Conservation (phyloP, 1,140 invertebrate genomes). For the Hyposmocoma kahamanoa region DNA sequence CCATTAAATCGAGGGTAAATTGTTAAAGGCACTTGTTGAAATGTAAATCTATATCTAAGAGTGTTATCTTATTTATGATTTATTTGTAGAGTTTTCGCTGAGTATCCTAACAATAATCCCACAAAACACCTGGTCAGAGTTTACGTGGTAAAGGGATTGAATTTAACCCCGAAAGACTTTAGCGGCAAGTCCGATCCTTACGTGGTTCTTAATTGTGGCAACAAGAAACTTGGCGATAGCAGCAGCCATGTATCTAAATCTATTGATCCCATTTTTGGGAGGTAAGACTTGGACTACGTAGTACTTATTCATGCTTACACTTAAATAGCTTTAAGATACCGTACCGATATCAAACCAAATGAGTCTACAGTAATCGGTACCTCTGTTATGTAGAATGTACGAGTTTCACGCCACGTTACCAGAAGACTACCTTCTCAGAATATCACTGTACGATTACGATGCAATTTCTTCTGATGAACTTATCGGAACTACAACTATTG, state of each 20-base stretch:
- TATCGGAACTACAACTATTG: conserved; percentile 89
- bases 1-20: conserved; percentile 60
- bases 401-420: conserved; percentile 83
- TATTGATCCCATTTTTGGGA: conserved; percentile 91
- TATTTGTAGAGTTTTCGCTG: conserved; percentile 74
- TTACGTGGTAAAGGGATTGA: conserved; percentile 82
- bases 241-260: conserved; percentile 85
- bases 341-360: too few species aligned
- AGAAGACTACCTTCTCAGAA: conserved; percentile 80
- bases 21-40: not conserved
- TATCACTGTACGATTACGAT: conserved; percentile 88
- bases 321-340: too few species aligned
- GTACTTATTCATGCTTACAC: too few species aligned
- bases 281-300: conserved; percentile 31
- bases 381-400: conserved; percentile 81
- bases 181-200: conserved; percentile 88
- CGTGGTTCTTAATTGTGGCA: conserved; percentile 80
- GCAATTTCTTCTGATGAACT: conserved; percentile 80
- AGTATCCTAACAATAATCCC: conserved; percentile 80
- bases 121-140: conserved; percentile 83
- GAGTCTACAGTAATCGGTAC: too few species aligned
- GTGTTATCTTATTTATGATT: not conserved
- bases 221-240: conserved; percentile 80
- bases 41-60: not conserved
- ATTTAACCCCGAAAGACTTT: conserved; percentile 83